Evolutionary conservation across 2,888 invertebrate species (phyloP).

Genomic region (Caenorhabditis doughertyi): DNA sequence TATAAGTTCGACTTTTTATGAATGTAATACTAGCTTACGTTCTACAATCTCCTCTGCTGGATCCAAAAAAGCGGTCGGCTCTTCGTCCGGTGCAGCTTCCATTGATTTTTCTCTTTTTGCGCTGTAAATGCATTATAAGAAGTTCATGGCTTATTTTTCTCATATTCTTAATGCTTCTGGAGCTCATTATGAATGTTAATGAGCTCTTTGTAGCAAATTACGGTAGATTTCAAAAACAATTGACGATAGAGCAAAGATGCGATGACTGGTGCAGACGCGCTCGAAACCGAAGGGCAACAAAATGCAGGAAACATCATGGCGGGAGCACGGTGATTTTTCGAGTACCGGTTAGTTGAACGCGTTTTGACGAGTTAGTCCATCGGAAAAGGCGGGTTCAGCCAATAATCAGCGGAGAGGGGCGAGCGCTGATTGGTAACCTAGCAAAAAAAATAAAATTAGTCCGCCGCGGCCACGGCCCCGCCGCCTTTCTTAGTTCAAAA

Average conservation of each 20-base stretch:
- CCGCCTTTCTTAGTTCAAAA: no score
- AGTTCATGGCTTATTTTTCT: background rate
- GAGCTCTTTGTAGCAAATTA: background rate
- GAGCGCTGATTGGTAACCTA: no score
- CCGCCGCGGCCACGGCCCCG: no score
- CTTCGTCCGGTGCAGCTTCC: slow-evolving; percentile 36
- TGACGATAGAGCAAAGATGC: slow-evolving; percentile 50
- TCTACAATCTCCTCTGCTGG: slow-evolving; percentile 29
- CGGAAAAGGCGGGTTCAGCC: no score
- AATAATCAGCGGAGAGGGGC: no score
- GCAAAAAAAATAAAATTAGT: no score
- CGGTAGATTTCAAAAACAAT: slow-evolving; percentile 12
- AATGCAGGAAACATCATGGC: background rate
- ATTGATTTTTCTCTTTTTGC: slow-evolving; percentile 26
- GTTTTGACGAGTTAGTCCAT: no score
- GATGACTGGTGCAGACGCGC: slow-evolving; percentile 52
- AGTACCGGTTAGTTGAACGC: no score
- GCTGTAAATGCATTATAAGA: background rate
- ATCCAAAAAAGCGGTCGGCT: slow-evolving; percentile 25
- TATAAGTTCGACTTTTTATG: background rate
- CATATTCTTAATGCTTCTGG: background rate
- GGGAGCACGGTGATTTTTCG: no score
- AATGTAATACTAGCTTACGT: slow-evolving; percentile 24
- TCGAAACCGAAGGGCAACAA: slow-evolving; percentile 33
- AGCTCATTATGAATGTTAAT: background rate